phyloP scores from a whole-genome alignment of 1,140 invertebrate species.

The Caenorhabditis brenneri region DNA sequence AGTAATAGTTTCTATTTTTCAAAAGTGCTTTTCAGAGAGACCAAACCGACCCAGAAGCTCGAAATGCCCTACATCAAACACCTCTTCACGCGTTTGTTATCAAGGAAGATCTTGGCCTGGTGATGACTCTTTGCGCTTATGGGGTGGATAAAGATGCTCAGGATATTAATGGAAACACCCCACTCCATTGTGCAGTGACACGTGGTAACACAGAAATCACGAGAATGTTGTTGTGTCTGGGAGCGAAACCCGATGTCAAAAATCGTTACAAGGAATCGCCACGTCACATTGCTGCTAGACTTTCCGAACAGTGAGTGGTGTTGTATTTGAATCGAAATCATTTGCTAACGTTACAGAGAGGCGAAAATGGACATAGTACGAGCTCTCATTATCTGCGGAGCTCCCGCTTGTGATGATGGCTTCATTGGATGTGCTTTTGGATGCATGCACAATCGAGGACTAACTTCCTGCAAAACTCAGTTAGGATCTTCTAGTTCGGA shows the following conservation, averaged over 20 bases:
- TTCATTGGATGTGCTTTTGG: constrained; percentile 45
- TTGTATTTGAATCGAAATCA: background rate
- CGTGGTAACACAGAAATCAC: constrained; percentile 60
- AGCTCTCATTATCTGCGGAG: constrained; percentile 45
- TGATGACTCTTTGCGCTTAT: constrained; percentile 43
- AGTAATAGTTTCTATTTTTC: background rate
- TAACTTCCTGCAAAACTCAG: constrained; percentile 12
- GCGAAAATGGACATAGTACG: constrained; percentile 36
- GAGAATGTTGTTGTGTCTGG: constrained; percentile 84
- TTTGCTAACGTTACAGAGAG: constrained; percentile 35
- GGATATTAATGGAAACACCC: constrained; percentile 65
- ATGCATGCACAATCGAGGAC: constrained; percentile 27
- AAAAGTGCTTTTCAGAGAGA: constrained; percentile 2
- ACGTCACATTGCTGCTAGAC: constrained; percentile 79
- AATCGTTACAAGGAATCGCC: constrained; percentile 81
- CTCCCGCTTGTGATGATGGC: background rate
- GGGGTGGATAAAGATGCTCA: constrained; percentile 61
- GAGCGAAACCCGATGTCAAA: constrained; percentile 80
- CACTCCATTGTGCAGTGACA: constrained; percentile 66
- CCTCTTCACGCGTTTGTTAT: constrained; percentile 65
- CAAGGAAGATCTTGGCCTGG: constrained; percentile 42
- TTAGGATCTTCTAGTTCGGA: background rate
- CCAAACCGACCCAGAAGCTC: constrained; percentile 67
- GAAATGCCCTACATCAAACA: constrained; percentile 64
- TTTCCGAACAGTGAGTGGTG: constrained; percentile 60